phyloP scores from a whole-genome alignment of 2,888 invertebrate species.

The Sphaeridia pumilis region DNA sequence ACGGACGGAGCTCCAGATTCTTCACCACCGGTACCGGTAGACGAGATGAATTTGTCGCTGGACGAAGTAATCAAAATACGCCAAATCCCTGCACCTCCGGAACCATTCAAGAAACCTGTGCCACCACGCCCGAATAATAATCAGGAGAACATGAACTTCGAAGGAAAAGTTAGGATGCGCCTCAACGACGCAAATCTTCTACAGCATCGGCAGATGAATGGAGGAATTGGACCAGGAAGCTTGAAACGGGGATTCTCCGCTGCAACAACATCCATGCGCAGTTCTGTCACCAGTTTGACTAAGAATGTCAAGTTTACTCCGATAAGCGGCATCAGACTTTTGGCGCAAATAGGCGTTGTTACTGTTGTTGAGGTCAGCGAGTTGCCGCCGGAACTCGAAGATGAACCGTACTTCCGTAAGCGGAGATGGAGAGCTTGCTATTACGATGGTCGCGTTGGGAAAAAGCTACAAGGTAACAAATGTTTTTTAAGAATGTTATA shows the following conservation, averaged over 20 bases:
- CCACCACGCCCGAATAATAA: too few species aligned
- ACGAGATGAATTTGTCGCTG: not conserved
- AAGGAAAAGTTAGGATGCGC: too few species aligned
- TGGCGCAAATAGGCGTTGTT: not conserved
- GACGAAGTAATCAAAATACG: not conserved
- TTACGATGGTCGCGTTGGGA: not conserved
- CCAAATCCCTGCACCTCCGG: not conserved
- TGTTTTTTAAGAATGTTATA: not conserved
- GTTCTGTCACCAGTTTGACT: too few species aligned
- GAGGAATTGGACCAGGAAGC: too few species aligned
- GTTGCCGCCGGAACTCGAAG: not conserved
- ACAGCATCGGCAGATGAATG: too few species aligned
- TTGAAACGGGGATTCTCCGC: too few species aligned
- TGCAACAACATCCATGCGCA: too few species aligned
- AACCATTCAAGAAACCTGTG: too few species aligned
- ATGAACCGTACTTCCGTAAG: not conserved
- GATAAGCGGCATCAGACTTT: not conserved
- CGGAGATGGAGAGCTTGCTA: constrained; percentile 7
- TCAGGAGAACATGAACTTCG: too few species aligned
- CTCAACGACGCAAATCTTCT: too few species aligned
- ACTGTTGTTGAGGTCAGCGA: constrained; percentile 1
- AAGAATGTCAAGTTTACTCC: not conserved
- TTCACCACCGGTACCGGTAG: not conserved
- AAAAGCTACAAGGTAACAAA: not conserved
- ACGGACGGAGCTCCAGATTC: too few species aligned